Conservation (phyloP, 2,888 invertebrate species). For the Spodoptera littoralis region DNA sequence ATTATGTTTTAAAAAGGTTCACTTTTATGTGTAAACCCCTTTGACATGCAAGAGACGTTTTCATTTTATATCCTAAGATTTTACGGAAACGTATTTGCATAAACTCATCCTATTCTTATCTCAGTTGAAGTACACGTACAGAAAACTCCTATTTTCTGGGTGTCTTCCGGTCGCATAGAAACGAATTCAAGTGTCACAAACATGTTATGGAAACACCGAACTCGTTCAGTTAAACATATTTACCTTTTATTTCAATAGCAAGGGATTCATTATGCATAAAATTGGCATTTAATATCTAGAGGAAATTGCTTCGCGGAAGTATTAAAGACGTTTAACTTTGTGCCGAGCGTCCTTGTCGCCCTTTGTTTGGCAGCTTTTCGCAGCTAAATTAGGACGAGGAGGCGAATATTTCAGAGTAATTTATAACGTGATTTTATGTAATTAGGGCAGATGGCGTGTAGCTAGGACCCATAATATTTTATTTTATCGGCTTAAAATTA, state of each 20-base stretch:
- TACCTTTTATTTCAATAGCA: constrained; percentile 63
- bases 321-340: constrained; percentile 77
- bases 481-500: constrained; percentile 87
- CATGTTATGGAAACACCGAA: constrained; percentile 39
- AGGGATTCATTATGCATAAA: constrained; percentile 73
- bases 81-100: constrained; percentile 65
- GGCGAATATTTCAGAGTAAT: constrained; percentile 79
- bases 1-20: constrained; percentile 29
- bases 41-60: constrained; percentile 41
- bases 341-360: constrained; percentile 72
- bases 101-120: constrained; percentile 68
- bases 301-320: constrained; percentile 75
- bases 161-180: constrained; percentile 61
- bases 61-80: constrained; percentile 56
- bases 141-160: constrained; percentile 63
- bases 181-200: constrained; percentile 55
- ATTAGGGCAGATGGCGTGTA: constrained; percentile 80
- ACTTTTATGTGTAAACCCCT: constrained; percentile 19
- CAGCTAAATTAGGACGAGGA: constrained; percentile 73
- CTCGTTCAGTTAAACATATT: constrained; percentile 38
- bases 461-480: constrained; percentile 81
- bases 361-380: constrained; percentile 79
- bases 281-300: constrained; percentile 74
- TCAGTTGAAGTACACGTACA: constrained; percentile 60
- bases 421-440: constrained; percentile 82